These are phyloP conservation scores for Linurgus olivaceus DNA, from an alignment of 2,797 vertebrate genomes.

Conservation along the genomic window DNA sequence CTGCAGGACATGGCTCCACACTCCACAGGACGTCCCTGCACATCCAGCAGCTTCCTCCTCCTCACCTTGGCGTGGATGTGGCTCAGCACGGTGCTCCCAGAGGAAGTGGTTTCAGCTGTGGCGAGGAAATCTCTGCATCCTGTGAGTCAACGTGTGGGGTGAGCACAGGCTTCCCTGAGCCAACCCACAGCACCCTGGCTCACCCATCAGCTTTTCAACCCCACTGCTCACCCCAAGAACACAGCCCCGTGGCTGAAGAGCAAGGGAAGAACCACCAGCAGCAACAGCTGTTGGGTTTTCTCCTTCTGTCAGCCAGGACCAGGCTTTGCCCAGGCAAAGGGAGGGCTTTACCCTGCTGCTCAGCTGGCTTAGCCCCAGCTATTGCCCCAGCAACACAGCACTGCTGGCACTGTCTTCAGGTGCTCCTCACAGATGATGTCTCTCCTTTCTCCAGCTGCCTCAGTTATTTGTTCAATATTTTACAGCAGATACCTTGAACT, in stretches of 20 bases:
- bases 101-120: background rate
- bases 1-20: background rate
- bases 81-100: background rate
- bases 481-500: slow-evolving; percentile 21
- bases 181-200: background rate
- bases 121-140: background rate
- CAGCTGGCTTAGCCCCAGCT: background rate
- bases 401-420: background rate
- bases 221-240: background rate
- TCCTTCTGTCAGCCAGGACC: background rate
- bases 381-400: background rate
- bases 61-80: fast-evolving
- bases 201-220: background rate
- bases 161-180: background rate
- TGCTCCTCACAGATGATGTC: background rate
- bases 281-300: background rate
- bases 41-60: background rate
- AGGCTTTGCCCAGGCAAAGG: fast-evolving
- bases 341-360: background rate
- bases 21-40: fast-evolving
- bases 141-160: fast-evolving
- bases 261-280: background rate
- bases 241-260: background rate
- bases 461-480: background rate
- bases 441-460: background rate